A percentile compares a stretch with the other conserved stretches of the same genome.
Conservation (phyloP, 2,888 invertebrate genomes). For the Synanthedon formicaeformis region DNA sequence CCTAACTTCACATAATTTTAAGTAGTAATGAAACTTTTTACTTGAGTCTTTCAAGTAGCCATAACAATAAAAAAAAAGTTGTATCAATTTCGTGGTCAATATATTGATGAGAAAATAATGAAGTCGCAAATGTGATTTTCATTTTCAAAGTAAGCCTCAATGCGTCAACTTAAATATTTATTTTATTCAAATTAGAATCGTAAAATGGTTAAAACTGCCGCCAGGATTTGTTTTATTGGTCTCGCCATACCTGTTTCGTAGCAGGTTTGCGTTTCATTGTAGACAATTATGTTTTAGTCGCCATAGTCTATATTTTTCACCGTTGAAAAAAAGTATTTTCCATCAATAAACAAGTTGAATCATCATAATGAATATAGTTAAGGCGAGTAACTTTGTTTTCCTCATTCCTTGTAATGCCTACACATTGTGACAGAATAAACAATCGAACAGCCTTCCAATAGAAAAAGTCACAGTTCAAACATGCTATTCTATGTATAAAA, state of each 20-base stretch:
- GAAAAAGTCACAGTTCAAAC: too few species aligned
- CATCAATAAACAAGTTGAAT: background rate
- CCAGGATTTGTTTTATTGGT: slow-evolving; percentile 2
- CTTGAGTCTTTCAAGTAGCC: too few species aligned
- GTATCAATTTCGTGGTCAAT: too few species aligned
- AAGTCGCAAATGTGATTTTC: too few species aligned
- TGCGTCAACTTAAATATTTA: slow-evolving; percentile 12
- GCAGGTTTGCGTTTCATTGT: slow-evolving; percentile 3
- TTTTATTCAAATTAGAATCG: slow-evolving; percentile 13
- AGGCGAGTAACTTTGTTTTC: slow-evolving; percentile 4
- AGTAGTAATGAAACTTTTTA: too few species aligned
- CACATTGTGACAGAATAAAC: background rate
- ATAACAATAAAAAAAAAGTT: too few species aligned
- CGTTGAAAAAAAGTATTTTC: background rate
- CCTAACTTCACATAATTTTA: too few species aligned
- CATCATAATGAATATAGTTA: slow-evolving; percentile 3
- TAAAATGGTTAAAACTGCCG: background rate
- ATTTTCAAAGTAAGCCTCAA: background rate
- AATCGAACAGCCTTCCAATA: too few species aligned
- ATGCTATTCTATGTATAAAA: too few species aligned
- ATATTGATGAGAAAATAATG: too few species aligned
- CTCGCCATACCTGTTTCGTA: background rate
- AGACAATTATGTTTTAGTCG: slow-evolving; percentile 5
- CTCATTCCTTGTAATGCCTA: background rate
- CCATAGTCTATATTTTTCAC: background rate